Conservation (phyloP, 2,797 vertebrate genomes). For the Lemur catta region DNA sequence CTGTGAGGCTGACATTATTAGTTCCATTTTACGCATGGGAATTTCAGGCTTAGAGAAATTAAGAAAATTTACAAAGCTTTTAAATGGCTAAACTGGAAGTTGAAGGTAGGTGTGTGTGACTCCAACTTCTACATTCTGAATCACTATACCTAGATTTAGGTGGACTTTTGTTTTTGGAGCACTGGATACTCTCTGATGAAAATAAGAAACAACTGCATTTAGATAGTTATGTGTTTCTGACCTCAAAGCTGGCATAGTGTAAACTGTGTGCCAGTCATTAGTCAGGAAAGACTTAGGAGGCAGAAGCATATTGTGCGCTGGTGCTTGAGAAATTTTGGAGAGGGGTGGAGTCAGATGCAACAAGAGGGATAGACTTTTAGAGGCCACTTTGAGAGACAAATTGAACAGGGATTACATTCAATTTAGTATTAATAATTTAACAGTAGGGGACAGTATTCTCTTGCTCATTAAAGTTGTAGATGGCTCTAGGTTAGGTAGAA, state of each 20-base stretch:
- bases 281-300: neutral
- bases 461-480: constrained; percentile 52
- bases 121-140: neutral
- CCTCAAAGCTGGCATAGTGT: neutral
- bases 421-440: constrained; percentile 26
- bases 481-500: neutral
- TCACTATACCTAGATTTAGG: neutral
- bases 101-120: neutral
- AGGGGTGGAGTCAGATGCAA: neutral
- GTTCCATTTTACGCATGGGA: neutral
- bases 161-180: neutral
- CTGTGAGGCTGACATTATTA: neutral
- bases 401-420: neutral
- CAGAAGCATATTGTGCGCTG: neutral
- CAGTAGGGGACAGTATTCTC: neutral
- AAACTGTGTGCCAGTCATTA: neutral
- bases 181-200: neutral
- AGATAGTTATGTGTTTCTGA: neutral
- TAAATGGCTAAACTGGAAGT: neutral
- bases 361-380: neutral
- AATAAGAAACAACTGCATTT: neutral
- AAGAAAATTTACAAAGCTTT: neutral
- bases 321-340: constrained; percentile 18
- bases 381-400: neutral
- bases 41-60: constrained; percentile 4